phyloP scores from a whole-genome alignment of 37 sponge, comb jelly and placozoan species.

The Trichoplax adhaerens region DNA sequence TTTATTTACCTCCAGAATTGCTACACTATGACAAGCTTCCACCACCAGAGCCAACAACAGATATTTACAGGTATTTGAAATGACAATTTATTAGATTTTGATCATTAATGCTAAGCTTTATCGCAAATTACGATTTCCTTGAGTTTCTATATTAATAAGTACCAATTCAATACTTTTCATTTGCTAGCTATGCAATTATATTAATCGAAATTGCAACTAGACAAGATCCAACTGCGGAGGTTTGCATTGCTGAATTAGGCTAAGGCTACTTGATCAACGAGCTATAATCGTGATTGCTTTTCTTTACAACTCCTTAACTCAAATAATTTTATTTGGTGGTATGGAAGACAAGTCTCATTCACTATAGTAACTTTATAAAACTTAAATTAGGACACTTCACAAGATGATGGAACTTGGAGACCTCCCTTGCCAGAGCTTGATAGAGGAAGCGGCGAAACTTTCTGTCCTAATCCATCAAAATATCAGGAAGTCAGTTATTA shows the following conservation, averaged over 20 bases:
- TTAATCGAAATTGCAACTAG: conserved; percentile 53
- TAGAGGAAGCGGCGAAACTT: not conserved
- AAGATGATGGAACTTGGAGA: conserved; percentile 13
- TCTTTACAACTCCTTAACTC: not conserved
- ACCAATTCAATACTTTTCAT: not conserved
- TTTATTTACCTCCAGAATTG: conserved; percentile 36
- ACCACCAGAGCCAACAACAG: conserved; percentile 17
- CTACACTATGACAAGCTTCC: not conserved
- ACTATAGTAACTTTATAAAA: not conserved
- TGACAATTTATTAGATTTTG: too few relatives aligned
- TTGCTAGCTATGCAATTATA: conserved; percentile 40
- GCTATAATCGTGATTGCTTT: too few relatives aligned
- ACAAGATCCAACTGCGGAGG: conserved; percentile 33
- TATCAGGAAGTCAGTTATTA: conserved; percentile 29
- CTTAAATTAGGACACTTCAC: conserved; percentile 16
- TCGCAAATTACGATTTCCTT: not conserved
- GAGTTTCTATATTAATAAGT: not conserved
- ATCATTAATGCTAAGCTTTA: too few relatives aligned
- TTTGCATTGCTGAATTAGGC: too few relatives aligned
- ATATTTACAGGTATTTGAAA: conserved; percentile 39
- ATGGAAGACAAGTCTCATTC: not conserved
- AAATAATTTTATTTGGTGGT: not conserved
- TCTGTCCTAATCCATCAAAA: conserved; percentile 39
- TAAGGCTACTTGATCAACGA: too few relatives aligned
- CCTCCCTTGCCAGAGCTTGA: conserved; percentile 25